Conservation (phyloP, 2,888 invertebrate species). For the Charanyca ferruginea region DNA sequence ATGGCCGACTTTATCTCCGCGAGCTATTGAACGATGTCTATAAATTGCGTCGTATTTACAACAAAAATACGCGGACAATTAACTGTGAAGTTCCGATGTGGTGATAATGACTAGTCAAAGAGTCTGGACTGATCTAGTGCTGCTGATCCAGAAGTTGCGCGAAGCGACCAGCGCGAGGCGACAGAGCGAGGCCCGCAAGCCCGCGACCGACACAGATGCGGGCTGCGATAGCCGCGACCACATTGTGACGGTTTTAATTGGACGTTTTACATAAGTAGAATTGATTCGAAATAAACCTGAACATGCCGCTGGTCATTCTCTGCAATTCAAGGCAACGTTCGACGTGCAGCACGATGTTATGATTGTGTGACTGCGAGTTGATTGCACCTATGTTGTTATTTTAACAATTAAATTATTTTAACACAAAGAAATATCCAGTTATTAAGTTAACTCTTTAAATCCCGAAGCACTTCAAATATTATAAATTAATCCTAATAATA, state of each 20-base stretch:
- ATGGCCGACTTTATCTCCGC: constrained; percentile 78
- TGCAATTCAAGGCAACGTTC: constrained; percentile 55
- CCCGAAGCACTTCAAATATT: constrained; percentile 2
- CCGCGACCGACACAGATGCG: constrained; percentile 58
- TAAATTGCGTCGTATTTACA: constrained; percentile 83
- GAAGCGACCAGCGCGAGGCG: constrained; percentile 30
- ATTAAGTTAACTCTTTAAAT: constrained; percentile 9
- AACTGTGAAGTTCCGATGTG: constrained; percentile 74
- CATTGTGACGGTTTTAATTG: constrained; percentile 82
- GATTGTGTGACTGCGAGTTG: constrained; percentile 40
- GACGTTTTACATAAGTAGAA: constrained; percentile 69
- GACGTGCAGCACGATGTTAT: constrained; percentile 56
- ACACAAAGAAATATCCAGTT: constrained; percentile 37
- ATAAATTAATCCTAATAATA: no score
- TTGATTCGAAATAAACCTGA: constrained; percentile 63
- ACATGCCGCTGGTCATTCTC: constrained; percentile 55
- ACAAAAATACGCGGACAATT: constrained; percentile 82
- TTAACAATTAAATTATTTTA: constrained; percentile 35
- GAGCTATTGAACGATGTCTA: constrained; percentile 80
- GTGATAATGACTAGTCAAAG: constrained; percentile 54
- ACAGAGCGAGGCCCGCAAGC: constrained; percentile 34
- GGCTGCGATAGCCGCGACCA: constrained; percentile 48
- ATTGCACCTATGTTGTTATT: constrained; percentile 35
- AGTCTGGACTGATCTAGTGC: constrained; percentile 46
- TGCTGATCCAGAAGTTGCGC: constrained; percentile 52